Evolutionary conservation across 2,888 invertebrate genomes (phyloP).

Genomic region (Kuschelorhynchus macadamiae): DNA sequence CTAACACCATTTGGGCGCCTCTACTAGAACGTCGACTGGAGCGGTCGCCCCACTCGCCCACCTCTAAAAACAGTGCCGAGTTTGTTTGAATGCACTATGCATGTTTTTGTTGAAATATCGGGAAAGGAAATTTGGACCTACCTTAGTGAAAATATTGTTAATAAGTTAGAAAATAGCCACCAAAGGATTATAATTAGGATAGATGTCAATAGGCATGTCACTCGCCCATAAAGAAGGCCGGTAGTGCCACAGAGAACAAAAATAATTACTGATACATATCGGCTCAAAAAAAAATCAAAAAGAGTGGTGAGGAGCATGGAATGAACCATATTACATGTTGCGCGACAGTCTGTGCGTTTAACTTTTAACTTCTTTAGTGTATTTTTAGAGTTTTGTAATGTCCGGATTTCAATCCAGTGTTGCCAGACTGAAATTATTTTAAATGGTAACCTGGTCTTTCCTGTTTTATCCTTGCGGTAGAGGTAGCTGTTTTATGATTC

Average conservation of each 20-base stretch:
- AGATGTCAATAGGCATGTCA: conserved; percentile 7
- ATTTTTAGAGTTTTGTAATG: conserved; percentile 45
- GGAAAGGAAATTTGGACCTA: too few species aligned
- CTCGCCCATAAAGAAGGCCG: conserved; percentile 8
- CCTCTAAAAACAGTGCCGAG: too few species aligned
- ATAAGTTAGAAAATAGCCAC: not conserved
- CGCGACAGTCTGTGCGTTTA: conserved; percentile 27
- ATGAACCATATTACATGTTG: conserved; percentile 28
- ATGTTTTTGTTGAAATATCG: too few species aligned
- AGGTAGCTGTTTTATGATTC: too few species aligned
- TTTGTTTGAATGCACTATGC: too few species aligned
- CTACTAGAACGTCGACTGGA: too few species aligned
- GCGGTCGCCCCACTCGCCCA: too few species aligned
- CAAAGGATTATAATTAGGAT: conserved; percentile 8
- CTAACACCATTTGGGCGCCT: too few species aligned
- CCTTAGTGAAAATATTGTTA: conserved; percentile 4
- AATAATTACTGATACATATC: conserved; percentile 18
- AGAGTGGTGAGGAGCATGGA: conserved; percentile 8
- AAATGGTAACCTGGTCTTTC: not conserved
- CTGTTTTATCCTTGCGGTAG: too few species aligned
- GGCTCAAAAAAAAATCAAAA: conserved; percentile 8
- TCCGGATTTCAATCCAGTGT: conserved; percentile 31
- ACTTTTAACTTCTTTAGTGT: conserved; percentile 32
- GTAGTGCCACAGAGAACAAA: conserved; percentile 6
- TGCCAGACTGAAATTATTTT: conserved; percentile 35